Base-by-base conservation (phyloP, 2,888 invertebrate genomes). In the Troglohyphantes excavatus region DNA sequence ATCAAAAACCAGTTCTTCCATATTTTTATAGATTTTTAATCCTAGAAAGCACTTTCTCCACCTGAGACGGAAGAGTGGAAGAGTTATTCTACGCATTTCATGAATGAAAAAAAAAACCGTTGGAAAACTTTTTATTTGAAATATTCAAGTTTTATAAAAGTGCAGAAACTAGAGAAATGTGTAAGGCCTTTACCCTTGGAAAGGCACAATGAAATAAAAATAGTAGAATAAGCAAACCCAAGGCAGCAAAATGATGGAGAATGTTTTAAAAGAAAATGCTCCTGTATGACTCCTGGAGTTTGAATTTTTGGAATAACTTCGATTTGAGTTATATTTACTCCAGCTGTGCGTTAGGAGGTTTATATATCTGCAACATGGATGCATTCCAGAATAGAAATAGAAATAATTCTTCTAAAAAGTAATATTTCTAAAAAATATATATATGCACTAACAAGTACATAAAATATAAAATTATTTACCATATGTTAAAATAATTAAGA, bases 31-130 rank as follows among this genome's bases (percentile, higher is more conserved):
- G 26, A 75, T 78, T 78, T 78, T 78, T 72, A 78, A 78, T 78
- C 78, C 78, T 23, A 63, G 21, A 78, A 78, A 61, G 78, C 78
- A 78, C 78, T 78, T 78, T 78, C 78, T 26, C 63, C 65, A 65
- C 78, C 78, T 78, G 39, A 63, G 65, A 78, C 76, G 63, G 7
- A n/a, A 17, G 39, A 17, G 63, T 19, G n/a, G 5, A 46, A 46
- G 21, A 78, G 78, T 65, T 63, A 43, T 78, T 65, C 78, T 39
- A n/a, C 23, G 78, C 17, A 78, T 63, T 26, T 39, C 65, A 17
- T 13, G 68, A 68, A 26, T 29, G 21, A 21, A 63, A 78, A 78
- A 70, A 61, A 61, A 33, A 76, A 46, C 46, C 17, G 59, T 26
- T 2, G 29, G 65, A 65, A 78, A 78, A 78, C 26, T 65, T 78